These are phyloP conservation scores for Tamias sibiricus DNA, from an alignment of 2,113 vertebrate species.

Conservation along the genomic window DNA sequence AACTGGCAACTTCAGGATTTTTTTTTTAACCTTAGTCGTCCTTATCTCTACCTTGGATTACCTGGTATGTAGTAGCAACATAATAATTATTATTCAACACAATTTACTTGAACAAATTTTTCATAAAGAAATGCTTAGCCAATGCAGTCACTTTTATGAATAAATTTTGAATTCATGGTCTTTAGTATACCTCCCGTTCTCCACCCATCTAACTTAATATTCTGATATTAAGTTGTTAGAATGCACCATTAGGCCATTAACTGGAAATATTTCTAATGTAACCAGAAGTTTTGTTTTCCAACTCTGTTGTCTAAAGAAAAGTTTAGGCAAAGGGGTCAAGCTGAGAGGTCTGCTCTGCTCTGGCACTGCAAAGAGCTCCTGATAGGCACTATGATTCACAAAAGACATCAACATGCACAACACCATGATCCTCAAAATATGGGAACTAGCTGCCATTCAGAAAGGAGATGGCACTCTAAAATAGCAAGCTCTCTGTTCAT, in stretches of 20 bases:
- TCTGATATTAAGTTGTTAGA: background rate
- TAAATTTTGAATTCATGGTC: background rate
- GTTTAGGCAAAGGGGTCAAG: background rate
- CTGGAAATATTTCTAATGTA: constrained; percentile 9
- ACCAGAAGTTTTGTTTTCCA: background rate
- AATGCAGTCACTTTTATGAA: background rate
- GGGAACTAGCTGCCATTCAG: background rate
- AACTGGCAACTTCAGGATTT: background rate
- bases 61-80: background rate
- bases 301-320: background rate
- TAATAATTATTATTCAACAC: background rate
- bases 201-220: background rate
- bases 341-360: background rate
- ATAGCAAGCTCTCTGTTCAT: background rate
- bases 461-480: background rate
- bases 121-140: constrained; percentile 1
- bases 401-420: background rate
- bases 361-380: background rate
- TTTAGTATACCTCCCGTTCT: background rate
- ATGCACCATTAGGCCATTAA: background rate
- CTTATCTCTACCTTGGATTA: background rate
- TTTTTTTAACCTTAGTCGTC: background rate
- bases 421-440: background rate
- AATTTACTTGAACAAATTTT: background rate
- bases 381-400: background rate